These are phyloP conservation scores for Phrynocephalus vlangalii DNA, from an alignment of 2,797 vertebrate genomes.

Conservation along the genomic window DNA sequence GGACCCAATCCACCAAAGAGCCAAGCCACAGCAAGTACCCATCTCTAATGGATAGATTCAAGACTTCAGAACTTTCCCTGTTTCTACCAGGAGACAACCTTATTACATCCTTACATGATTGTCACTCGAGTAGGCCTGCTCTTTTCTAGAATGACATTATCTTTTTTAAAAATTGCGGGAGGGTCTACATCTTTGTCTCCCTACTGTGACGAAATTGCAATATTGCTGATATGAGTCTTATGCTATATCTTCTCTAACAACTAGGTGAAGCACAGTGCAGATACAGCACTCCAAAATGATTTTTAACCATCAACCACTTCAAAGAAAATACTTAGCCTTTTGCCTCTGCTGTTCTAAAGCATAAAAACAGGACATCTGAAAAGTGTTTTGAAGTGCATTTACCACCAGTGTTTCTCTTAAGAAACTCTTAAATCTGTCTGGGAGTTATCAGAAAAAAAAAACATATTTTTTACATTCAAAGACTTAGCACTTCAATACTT, in stretches of 20 bases:
- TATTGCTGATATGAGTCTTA: background rate
- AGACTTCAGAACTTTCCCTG: background rate
- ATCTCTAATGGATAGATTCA: too few species aligned
- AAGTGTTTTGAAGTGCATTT: background rate
- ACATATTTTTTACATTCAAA: background rate
- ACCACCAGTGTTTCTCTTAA: background rate
- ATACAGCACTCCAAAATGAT: background rate
- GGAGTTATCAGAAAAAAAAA: background rate
- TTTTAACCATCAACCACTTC: conserved; percentile 3
- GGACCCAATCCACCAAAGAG: too few species aligned
- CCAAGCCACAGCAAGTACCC: too few species aligned
- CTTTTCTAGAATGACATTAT: background rate
- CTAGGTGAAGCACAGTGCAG: background rate
- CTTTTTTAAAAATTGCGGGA: background rate
- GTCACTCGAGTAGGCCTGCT: background rate
- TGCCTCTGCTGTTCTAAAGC: background rate
- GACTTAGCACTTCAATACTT: background rate
- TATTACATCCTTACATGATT: background rate
- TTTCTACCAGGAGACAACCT: background rate
- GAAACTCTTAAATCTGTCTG: background rate
- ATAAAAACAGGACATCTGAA: background rate
- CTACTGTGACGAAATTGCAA: background rate
- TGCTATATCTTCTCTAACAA: background rate
- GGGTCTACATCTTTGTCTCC: too few species aligned
- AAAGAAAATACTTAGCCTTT: background rate